A percentile compares a stretch with the other conserved stretches of the same genome.
Conservation (phyloP, 2,888 invertebrate genomes). For the Conomelus anceps region DNA sequence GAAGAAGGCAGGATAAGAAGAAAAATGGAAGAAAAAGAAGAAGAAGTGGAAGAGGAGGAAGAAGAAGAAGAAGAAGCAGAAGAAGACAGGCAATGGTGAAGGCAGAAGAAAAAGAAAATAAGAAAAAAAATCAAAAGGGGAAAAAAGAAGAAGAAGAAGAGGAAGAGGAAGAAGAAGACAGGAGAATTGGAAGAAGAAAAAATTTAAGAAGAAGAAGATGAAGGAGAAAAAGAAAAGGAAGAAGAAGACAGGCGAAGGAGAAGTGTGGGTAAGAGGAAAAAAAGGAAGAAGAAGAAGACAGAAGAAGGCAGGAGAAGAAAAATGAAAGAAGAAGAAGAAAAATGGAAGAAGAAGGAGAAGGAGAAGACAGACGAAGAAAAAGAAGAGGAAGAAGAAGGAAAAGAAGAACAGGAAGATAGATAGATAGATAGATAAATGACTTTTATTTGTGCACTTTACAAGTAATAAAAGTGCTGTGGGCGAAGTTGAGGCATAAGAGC, state of each 20-base stretch:
- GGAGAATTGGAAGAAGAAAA: background rate
- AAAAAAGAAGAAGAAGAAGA: background rate
- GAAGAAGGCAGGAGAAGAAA: background rate
- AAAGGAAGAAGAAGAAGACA: background rate
- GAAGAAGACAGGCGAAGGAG: too few relatives aligned
- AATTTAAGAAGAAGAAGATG: background rate
- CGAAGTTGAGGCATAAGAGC: too few relatives aligned
- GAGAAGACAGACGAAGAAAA: background rate
- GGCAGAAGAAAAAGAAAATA: too few relatives aligned
- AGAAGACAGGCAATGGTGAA: background rate
- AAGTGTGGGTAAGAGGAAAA: too few relatives aligned
- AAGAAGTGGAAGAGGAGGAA: background rate
- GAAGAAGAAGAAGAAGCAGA: background rate
- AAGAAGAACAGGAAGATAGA: too few relatives aligned
- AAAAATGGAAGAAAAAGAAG: background rate
- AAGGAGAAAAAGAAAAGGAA: background rate
- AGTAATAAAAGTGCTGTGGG: too few relatives aligned
- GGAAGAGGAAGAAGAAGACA: background rate
- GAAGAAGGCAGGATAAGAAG: too few relatives aligned
- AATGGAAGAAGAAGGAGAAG: background rate
- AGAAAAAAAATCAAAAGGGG: background rate
- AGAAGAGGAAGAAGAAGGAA: background rate
- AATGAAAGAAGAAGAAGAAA: background rate
- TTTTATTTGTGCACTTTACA: too few relatives aligned
- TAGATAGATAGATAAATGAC: too few relatives aligned